Percentiles rank a stretch among this genome's conserved stretches.
phyloP scores from a whole-genome alignment of 2,888 invertebrate species.

The Amphipyra tragopoginis region DNA sequence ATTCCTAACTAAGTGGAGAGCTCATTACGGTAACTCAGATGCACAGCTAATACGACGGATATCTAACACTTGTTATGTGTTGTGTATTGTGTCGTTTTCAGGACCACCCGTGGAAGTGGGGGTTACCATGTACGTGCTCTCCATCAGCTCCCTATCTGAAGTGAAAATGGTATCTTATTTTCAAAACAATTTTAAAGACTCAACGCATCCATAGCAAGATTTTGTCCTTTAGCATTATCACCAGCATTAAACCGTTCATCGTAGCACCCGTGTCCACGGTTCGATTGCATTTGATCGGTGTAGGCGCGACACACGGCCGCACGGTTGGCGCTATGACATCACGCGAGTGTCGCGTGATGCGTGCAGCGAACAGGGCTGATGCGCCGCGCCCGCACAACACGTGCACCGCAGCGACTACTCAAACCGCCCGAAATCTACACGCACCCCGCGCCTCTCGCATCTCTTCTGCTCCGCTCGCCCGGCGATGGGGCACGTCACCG shows the following conservation, averaged over 20 bases:
- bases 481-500: conserved; percentile 83
- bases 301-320: conserved; percentile 69
- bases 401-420: conserved; percentile 46
- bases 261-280: conserved; percentile 89
- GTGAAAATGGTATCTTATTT: conserved; percentile 92
- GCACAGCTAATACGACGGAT: conserved; percentile 34
- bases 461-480: conserved; percentile 66
- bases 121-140: conserved; percentile 96
- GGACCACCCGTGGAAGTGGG: conserved; percentile 95
- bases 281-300: conserved; percentile 73
- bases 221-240: conserved; percentile 85
- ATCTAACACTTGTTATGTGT: conserved; percentile 65
- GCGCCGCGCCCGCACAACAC: conserved; percentile 43
- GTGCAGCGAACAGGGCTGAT: conserved; percentile 35
- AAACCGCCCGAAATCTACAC: conserved; percentile 60
- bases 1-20: conserved; percentile 27
- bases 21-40: conserved; percentile 38
- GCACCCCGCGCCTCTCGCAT: conserved; percentile 71
- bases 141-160: conserved; percentile 96
- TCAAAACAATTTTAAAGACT: conserved; percentile 84
- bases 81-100: conserved; percentile 90
- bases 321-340: conserved; percentile 55
- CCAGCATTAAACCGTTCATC: conserved; percentile 88
- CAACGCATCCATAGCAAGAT: conserved; percentile 86
- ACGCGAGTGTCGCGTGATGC: conserved; percentile 33